Evolutionary conservation across 2,113 vertebrate species (phyloP), one percentile per base, ranked within the genome.

Genomic region (Crotophaga sulcirostris): DNA sequence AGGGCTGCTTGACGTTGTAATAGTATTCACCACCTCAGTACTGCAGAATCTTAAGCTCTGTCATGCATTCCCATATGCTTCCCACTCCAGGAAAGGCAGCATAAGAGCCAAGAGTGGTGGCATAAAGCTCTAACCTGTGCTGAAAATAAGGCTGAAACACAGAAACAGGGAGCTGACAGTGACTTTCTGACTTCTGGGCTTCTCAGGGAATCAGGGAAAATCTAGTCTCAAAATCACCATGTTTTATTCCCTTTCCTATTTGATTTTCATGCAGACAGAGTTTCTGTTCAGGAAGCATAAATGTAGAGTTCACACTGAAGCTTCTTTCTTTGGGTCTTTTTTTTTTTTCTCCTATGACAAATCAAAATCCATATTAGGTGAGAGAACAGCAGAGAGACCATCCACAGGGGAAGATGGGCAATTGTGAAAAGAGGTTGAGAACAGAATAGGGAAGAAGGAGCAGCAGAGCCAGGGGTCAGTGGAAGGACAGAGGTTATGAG

Each of bases 141-240:
- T 81, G 79, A 93, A 97, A 93, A 86, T 92, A 94, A 93, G 80
- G 25, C 87, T 94, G 90, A 87, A 87, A 87, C 77, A 84, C 49
- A 95, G 90, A 91, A 96, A 55, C 77, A 91, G 80, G 73, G 66
- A 94, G 62, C 88, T 95, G 85, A 90, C 93, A 95, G 52, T 64
- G 93, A 94, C 94, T 96, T 96, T 66, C 72, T 96, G 96, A 94
- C 94, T 93, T 93, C 72, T 92, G 90, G 72, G 85, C 82, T 93
- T 96, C 94, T 92, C 64, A 87, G 94, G 94, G 94, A 93, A 79
- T 93, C 80, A 0, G 54, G 84, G 92, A 81, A 96, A 96, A 89
- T 86, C 69, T 92, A 76, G 69, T 92, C 86, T 87, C 44, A 78
- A 73, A 93, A 89, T 95, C 94, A 90, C 60, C 52, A 54, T 92